Conservation (phyloP, 2,797 vertebrate genomes). For the Mormyrops attenuatus region DNA sequence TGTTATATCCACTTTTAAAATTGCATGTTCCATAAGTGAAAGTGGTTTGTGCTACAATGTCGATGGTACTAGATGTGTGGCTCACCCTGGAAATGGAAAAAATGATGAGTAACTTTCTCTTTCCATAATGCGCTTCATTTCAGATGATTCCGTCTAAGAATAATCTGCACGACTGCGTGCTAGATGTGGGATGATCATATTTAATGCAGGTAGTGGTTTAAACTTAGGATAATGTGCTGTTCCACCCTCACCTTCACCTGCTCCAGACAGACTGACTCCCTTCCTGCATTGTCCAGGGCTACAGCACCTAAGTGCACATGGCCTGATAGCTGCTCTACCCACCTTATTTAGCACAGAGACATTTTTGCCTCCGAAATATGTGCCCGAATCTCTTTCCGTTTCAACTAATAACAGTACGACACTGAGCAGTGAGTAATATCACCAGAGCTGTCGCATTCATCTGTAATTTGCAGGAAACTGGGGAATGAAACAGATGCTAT, state of each 20-base stretch:
- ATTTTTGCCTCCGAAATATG: background rate
- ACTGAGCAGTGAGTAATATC: background rate
- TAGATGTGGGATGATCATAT: background rate
- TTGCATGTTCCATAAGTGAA: background rate
- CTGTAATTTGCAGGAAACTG: background rate
- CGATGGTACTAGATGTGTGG: background rate
- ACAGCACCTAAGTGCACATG: background rate
- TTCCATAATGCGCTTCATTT: background rate
- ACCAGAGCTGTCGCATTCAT: background rate
- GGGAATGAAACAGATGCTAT: background rate
- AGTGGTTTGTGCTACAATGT: background rate
- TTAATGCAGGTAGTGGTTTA: background rate
- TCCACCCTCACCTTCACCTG: background rate
- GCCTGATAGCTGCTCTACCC: background rate
- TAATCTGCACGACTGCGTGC: background rate
- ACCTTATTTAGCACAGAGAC: background rate
- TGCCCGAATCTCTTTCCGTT: background rate
- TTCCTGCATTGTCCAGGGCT: background rate
- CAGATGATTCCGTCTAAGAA: background rate
- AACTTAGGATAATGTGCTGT: background rate
- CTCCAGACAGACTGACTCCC: background rate
- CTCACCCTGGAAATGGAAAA: background rate
- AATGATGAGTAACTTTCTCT: background rate
- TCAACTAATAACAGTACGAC: background rate
- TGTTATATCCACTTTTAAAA: background rate